A percentile compares a stretch with the other conserved stretches of the same genome.
Evolutionary conservation across 2,888 invertebrate genomes (phyloP).

Genomic region (Euplagia quadripunctaria): DNA sequence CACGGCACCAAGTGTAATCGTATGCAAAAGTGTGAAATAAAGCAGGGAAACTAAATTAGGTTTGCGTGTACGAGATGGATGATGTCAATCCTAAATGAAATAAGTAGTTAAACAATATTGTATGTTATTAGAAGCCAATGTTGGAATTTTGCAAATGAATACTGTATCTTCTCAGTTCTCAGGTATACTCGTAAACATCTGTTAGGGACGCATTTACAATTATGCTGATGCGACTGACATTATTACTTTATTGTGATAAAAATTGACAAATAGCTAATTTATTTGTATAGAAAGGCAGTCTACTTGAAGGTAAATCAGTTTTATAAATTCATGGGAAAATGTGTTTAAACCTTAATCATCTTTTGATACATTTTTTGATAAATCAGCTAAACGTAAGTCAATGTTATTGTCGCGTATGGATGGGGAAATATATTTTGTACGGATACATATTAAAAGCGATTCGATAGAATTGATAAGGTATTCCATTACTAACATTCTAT

Average conservation of each 20-base stretch:
- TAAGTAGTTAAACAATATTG: conserved; percentile 1
- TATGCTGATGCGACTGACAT: no score
- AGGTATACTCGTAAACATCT: background rate
- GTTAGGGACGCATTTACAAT: background rate
- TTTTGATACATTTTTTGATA: no score
- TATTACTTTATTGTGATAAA: no score
- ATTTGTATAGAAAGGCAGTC: no score
- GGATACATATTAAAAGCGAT: no score
- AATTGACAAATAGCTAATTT: no score
- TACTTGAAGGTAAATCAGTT: no score
- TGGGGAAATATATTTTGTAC: no score
- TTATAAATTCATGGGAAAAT: no score
- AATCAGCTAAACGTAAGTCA: no score
- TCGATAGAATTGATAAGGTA: background rate
- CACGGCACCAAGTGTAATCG: conserved; percentile 32
- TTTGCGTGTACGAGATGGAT: conserved; percentile 8
- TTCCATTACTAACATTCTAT: background rate
- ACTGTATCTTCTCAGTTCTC: background rate
- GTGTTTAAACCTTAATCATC: no score
- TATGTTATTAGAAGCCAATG: background rate
- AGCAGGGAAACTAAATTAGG: conserved; percentile 13
- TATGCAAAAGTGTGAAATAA: conserved; percentile 21
- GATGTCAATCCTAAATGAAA: conserved; percentile 9
- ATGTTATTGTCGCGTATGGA: no score
- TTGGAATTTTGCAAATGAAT: background rate